These are phyloP conservation scores for Caenorhabditis inopinata DNA, from an alignment of 1,140 invertebrate genomes.

Conservation along the genomic window DNA sequence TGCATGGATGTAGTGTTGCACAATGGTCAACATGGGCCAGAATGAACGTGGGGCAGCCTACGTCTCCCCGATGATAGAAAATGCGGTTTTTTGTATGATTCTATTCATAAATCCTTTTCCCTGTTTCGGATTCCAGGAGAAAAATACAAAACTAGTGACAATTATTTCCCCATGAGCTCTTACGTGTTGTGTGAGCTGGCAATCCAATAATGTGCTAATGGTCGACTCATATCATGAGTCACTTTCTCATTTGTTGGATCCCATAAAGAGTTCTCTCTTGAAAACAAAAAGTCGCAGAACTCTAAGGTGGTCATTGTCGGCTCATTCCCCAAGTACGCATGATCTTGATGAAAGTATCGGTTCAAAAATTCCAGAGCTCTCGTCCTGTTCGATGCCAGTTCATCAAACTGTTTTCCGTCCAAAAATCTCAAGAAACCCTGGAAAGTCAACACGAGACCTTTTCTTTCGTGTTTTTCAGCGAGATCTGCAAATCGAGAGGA, in stretches of 20 bases:
- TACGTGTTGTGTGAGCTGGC: slow-evolving; percentile 96
- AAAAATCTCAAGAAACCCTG: slow-evolving; percentile 46
- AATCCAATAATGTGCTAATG: slow-evolving; percentile 95
- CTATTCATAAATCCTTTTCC: no score
- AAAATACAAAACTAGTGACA: no score
- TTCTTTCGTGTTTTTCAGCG: slow-evolving; percentile 19
- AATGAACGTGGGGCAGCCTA: no score
- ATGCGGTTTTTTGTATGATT: no score
- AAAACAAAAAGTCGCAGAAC: slow-evolving; percentile 63
- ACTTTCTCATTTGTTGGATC: slow-evolving; percentile 71
- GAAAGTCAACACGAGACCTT: slow-evolving; percentile 41
- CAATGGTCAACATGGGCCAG: no score
- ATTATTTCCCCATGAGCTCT: no score
- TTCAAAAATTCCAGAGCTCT: slow-evolving; percentile 36
- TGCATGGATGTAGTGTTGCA: no score
- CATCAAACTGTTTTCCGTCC: slow-evolving; percentile 44
- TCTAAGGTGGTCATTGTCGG: slow-evolving; percentile 35
- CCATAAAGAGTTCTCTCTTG: slow-evolving; percentile 60
- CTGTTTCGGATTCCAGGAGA: no score
- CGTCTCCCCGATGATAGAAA: no score
- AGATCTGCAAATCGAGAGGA: neutral
- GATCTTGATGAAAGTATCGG: slow-evolving; percentile 38
- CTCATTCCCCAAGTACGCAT: neutral
- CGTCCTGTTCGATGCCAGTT: slow-evolving; percentile 41
- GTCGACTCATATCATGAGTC: slow-evolving; percentile 87